Evolutionary conservation across 1,140 invertebrate species (phyloP).

Genomic region (Neodiprion virginianus): DNA sequence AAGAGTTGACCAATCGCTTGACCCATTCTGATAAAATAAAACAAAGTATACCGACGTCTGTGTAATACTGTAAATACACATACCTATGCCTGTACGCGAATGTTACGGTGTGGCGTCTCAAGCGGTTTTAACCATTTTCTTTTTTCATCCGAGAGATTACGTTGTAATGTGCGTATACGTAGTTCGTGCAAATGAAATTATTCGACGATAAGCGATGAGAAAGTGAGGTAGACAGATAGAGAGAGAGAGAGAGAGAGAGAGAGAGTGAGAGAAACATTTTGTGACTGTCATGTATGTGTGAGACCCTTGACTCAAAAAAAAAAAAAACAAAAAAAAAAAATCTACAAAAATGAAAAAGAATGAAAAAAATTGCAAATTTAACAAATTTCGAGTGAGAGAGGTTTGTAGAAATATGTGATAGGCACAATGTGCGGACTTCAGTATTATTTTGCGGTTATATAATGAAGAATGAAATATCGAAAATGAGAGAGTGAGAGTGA

Average conservation of each 20-base stretch:
- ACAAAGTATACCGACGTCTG: too few species aligned
- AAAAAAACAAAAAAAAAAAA: conserved; percentile 19
- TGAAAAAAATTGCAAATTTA: not conserved
- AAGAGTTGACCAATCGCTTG: too few species aligned
- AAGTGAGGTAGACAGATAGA: conserved; percentile 30
- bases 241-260: conserved; percentile 7
- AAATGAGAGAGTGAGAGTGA: conserved; percentile 5
- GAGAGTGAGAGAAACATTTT: too few species aligned
- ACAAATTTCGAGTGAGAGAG: not conserved
- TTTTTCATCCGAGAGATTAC: conserved; percentile 32
- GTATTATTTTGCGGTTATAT: conserved; percentile 61
- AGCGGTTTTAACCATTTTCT: conserved; percentile 54
- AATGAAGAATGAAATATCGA: not conserved
- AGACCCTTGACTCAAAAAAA: conserved; percentile 39
- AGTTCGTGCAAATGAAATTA: conserved; percentile 29
- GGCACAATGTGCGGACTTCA: conserved; percentile 62
- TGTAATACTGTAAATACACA: too few species aligned
- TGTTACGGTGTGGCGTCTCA: conserved; percentile 31
- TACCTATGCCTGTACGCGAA: not conserved
- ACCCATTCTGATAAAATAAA: too few species aligned
- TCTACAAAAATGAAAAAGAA: conserved; percentile 21
- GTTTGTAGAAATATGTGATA: conserved; percentile 59
- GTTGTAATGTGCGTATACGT: conserved; percentile 22
- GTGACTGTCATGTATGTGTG: conserved; percentile 26
- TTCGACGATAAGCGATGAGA: conserved; percentile 22